A percentile compares a stretch with the other conserved stretches of the same genome.
Conservation (phyloP, 2,797 vertebrate genomes). For the Betta splendens region DNA sequence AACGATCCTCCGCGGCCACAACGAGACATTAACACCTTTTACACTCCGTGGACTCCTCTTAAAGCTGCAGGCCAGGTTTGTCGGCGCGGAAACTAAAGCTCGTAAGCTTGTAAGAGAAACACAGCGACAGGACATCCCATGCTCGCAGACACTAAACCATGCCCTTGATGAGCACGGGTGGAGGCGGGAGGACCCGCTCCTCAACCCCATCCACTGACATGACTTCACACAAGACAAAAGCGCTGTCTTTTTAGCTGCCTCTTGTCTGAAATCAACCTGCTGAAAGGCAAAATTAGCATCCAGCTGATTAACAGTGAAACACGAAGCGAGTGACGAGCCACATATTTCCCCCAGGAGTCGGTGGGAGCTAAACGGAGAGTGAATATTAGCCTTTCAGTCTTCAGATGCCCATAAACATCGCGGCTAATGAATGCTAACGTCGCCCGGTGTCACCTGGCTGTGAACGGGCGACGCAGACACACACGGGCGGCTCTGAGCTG, state of each 20-base stretch:
- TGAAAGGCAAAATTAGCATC: neutral
- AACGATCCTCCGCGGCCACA: constrained; percentile 31
- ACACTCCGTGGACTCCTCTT: constrained; percentile 42
- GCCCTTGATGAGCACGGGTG: no score
- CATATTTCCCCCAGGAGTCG: neutral
- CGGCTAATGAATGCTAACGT: neutral
- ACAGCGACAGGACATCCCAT: neutral
- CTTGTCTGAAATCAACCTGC: neutral
- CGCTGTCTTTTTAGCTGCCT: no score
- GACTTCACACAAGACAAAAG: no score
- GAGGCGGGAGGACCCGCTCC: no score
- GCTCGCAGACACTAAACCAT: constrained; percentile 14
- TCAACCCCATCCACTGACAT: no score
- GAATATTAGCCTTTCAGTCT: neutral
- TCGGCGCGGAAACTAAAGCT: no score
- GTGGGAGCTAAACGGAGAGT: neutral
- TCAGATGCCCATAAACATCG: neutral
- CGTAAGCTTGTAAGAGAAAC: no score
- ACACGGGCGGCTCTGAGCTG: constrained; percentile 2
- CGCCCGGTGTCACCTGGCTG: neutral
- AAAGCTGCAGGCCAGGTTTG: constrained; percentile 37
- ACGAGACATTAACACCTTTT: constrained; percentile 55
- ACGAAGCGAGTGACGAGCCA: neutral
- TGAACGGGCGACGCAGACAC: constrained; percentile 2
- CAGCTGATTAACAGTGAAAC: no score